phyloP scores from a whole-genome alignment of 2,797 vertebrate species.

The Epinephelus awoara region DNA sequence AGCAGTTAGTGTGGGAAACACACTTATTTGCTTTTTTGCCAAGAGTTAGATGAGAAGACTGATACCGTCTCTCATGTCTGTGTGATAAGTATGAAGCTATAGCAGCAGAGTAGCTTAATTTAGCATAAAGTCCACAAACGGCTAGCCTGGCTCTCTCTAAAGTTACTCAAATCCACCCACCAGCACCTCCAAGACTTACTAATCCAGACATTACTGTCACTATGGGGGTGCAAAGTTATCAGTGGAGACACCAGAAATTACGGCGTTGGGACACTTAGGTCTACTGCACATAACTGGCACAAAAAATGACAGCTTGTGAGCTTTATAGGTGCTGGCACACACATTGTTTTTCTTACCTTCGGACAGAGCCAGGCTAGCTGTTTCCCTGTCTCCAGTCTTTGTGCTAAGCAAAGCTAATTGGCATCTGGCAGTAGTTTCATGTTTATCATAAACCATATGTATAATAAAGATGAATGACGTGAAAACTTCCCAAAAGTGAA shows the following conservation, averaged over 20 bases:
- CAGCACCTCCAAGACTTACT: not conserved
- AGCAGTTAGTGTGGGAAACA: not conserved
- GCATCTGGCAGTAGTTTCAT: too few relatives aligned
- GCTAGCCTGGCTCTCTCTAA: not conserved
- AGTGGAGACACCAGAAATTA: too few relatives aligned
- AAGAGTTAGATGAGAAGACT: not conserved
- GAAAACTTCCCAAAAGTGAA: too few relatives aligned
- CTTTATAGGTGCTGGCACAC: not conserved
- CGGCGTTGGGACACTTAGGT: not conserved
- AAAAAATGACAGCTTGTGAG: not conserved
- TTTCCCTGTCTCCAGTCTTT: not conserved
- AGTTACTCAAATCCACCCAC: not conserved
- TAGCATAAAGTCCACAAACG: not conserved
- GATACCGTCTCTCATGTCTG: not conserved
- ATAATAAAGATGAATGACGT: too few relatives aligned
- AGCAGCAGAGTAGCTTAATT: not conserved
- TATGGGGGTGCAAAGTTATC: not conserved
- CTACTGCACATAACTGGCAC: not conserved
- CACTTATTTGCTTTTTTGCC: not conserved
- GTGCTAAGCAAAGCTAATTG: not conserved
- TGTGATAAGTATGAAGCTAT: not conserved
- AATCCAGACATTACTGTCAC: constrained; percentile 8
- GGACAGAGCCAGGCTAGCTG: not conserved
- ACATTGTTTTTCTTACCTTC: not conserved
- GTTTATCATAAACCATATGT: too few relatives aligned